Evolutionary conservation across 2,113 vertebrate species (phyloP).

Genomic region (Corythornis cristatus): DNA sequence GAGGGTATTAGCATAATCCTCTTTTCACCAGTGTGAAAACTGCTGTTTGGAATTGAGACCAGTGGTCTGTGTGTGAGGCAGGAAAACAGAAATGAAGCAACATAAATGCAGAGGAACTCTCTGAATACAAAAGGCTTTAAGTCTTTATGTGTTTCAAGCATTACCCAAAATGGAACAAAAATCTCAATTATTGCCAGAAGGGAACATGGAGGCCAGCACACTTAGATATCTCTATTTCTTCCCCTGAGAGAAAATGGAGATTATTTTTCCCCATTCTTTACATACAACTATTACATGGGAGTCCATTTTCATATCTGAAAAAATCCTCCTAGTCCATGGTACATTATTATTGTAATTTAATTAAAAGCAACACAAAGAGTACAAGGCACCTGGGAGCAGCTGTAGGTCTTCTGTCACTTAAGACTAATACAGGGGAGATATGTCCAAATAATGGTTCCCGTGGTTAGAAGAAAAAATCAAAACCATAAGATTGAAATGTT

Average conservation of each 20-base stretch:
- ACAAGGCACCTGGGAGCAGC: neutral
- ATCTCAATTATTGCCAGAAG: neutral
- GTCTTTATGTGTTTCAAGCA: neutral
- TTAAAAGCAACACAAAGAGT: neutral
- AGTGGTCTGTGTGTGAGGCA: neutral
- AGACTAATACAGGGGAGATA: neutral
- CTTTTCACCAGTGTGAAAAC: neutral
- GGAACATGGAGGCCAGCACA: neutral
- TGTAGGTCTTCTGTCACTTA: neutral
- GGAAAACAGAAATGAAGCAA: neutral
- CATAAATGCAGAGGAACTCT: neutral
- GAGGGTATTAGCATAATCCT: neutral
- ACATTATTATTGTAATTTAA: neutral
- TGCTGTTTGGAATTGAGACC: neutral
- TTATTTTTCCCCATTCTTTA: neutral
- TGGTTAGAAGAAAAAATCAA: neutral
- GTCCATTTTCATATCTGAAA: neutral
- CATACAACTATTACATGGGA: neutral
- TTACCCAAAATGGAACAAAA: neutral
- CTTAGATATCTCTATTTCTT: neutral
- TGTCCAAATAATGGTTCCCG: neutral
- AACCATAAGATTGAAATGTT: neutral
- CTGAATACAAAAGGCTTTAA: neutral
- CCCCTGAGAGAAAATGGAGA: neutral
- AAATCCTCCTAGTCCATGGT: neutral